A percentile compares a stretch with the other conserved stretches of the same genome.
These are phyloP conservation scores for Varanus salvator DNA, from an alignment of 2,113 vertebrate genomes.

Conservation along the genomic window DNA sequence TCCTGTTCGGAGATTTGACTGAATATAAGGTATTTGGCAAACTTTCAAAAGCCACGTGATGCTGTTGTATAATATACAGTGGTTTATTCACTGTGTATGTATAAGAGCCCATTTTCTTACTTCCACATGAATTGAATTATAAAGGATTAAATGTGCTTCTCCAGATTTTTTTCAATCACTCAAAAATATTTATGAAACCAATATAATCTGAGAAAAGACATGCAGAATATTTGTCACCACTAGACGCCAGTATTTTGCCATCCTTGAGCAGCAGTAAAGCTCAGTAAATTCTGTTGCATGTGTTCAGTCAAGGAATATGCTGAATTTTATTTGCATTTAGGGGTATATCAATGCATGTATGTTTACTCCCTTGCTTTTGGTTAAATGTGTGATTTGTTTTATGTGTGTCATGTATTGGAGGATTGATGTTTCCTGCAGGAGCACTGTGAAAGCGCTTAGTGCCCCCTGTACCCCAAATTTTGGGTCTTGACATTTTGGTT, in stretches of 20 bases:
- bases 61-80: not conserved
- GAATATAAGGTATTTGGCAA: not conserved
- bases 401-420: not conserved
- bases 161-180: not conserved
- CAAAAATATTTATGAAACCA: slow-evolving; percentile 25
- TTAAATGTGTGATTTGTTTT: not conserved
- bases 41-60: not conserved
- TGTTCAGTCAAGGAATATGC: slow-evolving; percentile 12
- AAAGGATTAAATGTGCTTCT: slow-evolving; percentile 26
- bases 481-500: not conserved
- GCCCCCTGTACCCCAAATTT: not conserved
- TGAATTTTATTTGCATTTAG: fast-evolving
- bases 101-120: slow-evolving; percentile 8
- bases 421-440: not conserved
- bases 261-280: slow-evolving; percentile 29
- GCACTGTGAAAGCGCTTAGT: not conserved
- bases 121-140: slow-evolving; percentile 19
- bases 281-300: slow-evolving; percentile 13
- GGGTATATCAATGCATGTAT: not conserved
- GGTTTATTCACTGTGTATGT: slow-evolving; percentile 13
- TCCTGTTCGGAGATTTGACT: not conserved
- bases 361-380: not conserved
- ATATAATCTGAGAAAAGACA: slow-evolving; percentile 13
- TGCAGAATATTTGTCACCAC: slow-evolving; percentile 62
- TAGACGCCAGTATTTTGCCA: slow-evolving; percentile 74